Conservation (phyloP, 1,140 invertebrate species). For the Drosophila ironensis region DNA sequence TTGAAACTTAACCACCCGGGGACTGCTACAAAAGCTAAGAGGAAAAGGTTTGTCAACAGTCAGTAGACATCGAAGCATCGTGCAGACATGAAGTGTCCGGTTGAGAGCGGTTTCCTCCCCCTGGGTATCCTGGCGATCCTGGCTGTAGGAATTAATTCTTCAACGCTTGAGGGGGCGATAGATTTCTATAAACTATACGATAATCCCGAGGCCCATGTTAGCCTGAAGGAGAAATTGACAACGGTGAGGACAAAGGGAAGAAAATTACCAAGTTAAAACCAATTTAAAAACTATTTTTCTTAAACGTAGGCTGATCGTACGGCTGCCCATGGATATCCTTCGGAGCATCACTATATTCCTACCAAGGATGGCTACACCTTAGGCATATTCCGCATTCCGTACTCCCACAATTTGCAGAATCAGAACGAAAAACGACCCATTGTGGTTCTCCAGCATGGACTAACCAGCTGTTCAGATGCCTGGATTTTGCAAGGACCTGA, state of each 20-base stretch:
- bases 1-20: conserved; percentile 10
- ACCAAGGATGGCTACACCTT: conserved; percentile 84
- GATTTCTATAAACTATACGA: conserved; percentile 58
- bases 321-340: conserved; percentile 82
- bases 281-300: neutral
- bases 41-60: neutral
- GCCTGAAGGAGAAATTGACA: conserved; percentile 18
- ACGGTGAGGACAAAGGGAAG: conserved; percentile 26
- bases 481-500: conserved; percentile 87
- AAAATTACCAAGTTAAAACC: neutral
- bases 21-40: conserved; percentile 10
- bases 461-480: conserved; percentile 88
- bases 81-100: conserved; percentile 19
- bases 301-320: conserved; percentile 46
- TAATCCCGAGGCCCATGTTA: conserved; percentile 54
- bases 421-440: conserved; percentile 81
- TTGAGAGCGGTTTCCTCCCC: neutral
- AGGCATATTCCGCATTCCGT: conserved; percentile 83
- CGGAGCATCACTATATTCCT: conserved; percentile 83
- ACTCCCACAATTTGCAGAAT: conserved; percentile 54
- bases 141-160: neutral
- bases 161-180: conserved; percentile 24
- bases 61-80: conserved; percentile 14
- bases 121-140: conserved; percentile 5
- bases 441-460: conserved; percentile 87